Evolutionary conservation across 2,797 vertebrate species (phyloP).

Genomic region (Tadarida brasiliensis): DNA sequence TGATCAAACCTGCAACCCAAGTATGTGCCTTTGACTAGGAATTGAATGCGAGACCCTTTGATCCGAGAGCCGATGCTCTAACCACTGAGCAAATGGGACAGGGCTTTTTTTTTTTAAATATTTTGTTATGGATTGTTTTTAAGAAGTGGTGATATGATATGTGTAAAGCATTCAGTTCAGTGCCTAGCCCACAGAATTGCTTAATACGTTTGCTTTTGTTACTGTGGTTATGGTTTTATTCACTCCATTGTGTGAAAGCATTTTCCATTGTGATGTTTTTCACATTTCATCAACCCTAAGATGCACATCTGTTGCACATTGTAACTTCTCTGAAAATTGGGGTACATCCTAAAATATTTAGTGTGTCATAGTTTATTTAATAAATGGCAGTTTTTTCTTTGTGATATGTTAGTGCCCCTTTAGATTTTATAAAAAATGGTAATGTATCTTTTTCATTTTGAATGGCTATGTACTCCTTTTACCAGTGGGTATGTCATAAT

Average conservation of each 20-base stretch:
- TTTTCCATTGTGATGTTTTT: conserved; percentile 22
- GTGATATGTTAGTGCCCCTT: background rate
- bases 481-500: background rate
- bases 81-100: no score
- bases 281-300: background rate
- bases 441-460: background rate
- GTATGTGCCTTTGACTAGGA: no score
- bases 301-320: background rate
- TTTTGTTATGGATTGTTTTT: background rate
- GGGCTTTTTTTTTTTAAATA: no score
- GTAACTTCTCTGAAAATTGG: background rate
- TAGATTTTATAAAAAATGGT: conserved; percentile 7
- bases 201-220: background rate
- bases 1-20: no score
- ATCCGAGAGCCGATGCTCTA: no score
- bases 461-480: background rate
- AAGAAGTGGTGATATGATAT: background rate
- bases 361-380: conserved; percentile 5
- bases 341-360: background rate
- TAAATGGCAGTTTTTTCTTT: background rate
- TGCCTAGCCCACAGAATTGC: background rate
- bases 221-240: background rate
- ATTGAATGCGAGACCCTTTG: no score
- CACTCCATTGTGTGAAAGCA: background rate
- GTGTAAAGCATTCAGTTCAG: background rate